A percentile compares a stretch with the other conserved stretches of the same genome.
These are phyloP conservation scores for Psilanteris sp. DNA, from an alignment of 1,140 invertebrate species.

Conservation along the genomic window DNA sequence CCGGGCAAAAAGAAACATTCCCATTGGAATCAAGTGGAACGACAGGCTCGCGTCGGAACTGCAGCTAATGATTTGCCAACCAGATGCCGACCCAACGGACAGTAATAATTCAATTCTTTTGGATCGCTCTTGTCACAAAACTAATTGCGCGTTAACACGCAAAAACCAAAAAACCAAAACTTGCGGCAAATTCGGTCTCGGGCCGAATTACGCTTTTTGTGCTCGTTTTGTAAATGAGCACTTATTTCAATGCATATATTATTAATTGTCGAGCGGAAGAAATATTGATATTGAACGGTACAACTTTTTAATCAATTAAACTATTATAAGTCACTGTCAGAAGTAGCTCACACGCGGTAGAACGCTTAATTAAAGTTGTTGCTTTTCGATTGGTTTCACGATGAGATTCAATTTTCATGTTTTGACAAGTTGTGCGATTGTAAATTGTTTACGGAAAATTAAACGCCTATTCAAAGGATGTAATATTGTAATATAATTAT, in stretches of 20 bases:
- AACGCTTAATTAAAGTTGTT: slow-evolving; percentile 1
- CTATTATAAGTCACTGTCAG: neutral
- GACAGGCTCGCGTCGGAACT: slow-evolving; percentile 6
- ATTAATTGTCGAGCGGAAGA: too few relatives aligned
- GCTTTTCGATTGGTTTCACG: neutral
- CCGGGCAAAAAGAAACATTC: slow-evolving; percentile 2
- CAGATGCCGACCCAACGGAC: slow-evolving; percentile 40
- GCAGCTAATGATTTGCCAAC: slow-evolving; percentile 45
- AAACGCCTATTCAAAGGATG: slow-evolving; percentile 14
- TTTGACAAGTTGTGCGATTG: neutral
- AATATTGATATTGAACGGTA: neutral
- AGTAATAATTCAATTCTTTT: slow-evolving; percentile 35
- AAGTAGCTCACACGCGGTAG: neutral
- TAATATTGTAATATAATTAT: slow-evolving; percentile 41
- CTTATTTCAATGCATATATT: too few relatives aligned
- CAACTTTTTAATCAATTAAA: neutral
- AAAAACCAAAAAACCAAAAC: slow-evolving; percentile 19
- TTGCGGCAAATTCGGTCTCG: too few relatives aligned
- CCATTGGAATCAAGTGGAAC: slow-evolving; percentile 16
- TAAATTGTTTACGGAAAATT: slow-evolving; percentile 30
- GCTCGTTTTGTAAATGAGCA: too few relatives aligned
- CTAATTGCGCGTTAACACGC: slow-evolving; percentile 46
- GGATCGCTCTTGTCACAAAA: slow-evolving; percentile 12
- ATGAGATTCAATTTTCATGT: neutral
- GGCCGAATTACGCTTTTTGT: too few relatives aligned